Base-by-base conservation (phyloP, 2,113 vertebrate species). In the Nycticryphes semicollaris region DNA sequence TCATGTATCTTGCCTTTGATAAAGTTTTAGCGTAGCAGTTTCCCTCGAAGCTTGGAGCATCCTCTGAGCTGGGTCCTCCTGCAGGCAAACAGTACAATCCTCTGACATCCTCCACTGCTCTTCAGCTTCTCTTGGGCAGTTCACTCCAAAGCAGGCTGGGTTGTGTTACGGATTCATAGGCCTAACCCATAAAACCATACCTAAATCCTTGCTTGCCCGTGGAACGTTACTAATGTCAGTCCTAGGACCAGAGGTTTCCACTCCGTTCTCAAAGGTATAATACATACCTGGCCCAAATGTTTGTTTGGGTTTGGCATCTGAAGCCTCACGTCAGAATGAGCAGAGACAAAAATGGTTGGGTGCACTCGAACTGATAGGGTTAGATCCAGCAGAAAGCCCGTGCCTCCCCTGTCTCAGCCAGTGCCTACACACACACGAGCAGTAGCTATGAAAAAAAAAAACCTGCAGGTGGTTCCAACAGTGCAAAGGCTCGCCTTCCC, bases 401-500 rank as follows among this genome's bases (percentile, higher is more conserved):
- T 56, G 45, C 45, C 69, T 90, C 43, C 41, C 39, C 48, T 74
- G 12, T 76, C 79, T 89, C 70, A 75, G 54, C 41, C 1, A 0
- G 43, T 67, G n/a, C 78, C 64, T 78, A 73, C 57, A 94, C 56
- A 72, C 81, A 73, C 82, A 92, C 54, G 73, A 47, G 17, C 67
- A 47, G 68, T 67, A 80, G 66, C 37, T 31, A 12, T n/a, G n/a
- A n/a, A n/a, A n/a, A 20, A 59, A 43, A 72, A 51, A 93, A 84
- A 78, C 68, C 62, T 87, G 33, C 56, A 73, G 76, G 81, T 78
- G 45, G 31, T 62, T 89, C 72, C 77, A 96, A 83, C 86, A 87
- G 87, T 93, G 84, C 84, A 93, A 95, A 90, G 90, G 78, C 78
- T 96, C 35, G 23, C 39, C 37, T 72, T 35, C n/a, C 81, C 16